Conservation (phyloP, 2,797 vertebrate genomes). For the Hybognathus amarus region DNA sequence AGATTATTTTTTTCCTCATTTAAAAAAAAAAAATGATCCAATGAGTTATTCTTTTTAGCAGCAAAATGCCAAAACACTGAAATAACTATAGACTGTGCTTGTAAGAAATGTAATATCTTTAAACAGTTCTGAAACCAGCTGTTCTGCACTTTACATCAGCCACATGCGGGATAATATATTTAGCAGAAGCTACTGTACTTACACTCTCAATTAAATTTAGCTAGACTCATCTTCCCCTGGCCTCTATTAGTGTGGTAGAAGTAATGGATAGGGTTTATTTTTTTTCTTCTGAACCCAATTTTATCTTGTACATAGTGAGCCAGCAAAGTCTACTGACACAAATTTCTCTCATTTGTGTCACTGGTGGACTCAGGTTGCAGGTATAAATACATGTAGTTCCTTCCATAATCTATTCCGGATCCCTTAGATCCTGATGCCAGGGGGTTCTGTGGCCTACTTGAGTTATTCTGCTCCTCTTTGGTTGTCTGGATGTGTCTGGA, state of each 20-base stretch:
- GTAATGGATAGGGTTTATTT: constrained; percentile 73
- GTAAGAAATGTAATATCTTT: constrained; percentile 14
- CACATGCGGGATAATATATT: constrained; percentile 32
- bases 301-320: constrained; percentile 65
- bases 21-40: neutral
- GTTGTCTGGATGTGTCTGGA: constrained; percentile 15
- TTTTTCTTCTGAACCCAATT: constrained; percentile 69
- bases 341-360: constrained; percentile 53
- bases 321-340: constrained; percentile 64
- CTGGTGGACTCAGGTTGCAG: constrained; percentile 45
- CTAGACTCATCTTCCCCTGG: constrained; percentile 48
- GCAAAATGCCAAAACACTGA: constrained; percentile 16
- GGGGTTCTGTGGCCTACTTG: constrained; percentile 41
- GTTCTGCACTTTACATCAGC: constrained; percentile 43
- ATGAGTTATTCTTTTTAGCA: neutral
- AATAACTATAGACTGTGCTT: constrained; percentile 14
- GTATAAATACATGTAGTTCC: constrained; percentile 46
- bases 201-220: constrained; percentile 71
- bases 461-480: constrained; percentile 25
- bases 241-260: constrained; percentile 51
- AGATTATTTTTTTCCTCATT: neutral
- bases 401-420: constrained; percentile 48
- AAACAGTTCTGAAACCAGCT: constrained; percentile 39
- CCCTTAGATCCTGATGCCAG: constrained; percentile 21
- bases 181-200: constrained; percentile 52